A percentile compares a stretch with the other conserved stretches of the same genome.
Evolutionary conservation across 2,113 vertebrate species (phyloP).

Genomic region (Anarhynchus alexandrinus): DNA sequence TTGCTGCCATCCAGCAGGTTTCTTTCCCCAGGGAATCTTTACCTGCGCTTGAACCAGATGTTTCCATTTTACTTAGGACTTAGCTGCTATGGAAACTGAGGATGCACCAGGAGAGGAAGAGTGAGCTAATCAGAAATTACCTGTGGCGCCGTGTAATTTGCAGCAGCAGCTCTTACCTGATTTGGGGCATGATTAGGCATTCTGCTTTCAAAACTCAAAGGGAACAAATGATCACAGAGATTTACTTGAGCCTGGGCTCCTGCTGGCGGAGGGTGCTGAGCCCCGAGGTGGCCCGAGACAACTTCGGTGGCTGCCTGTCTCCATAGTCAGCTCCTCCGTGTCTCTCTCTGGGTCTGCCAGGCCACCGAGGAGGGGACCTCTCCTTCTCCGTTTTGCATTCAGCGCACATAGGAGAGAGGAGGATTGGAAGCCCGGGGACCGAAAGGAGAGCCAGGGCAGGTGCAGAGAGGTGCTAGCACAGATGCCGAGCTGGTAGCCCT

Average conservation of each 20-base stretch:
- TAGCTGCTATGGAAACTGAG: constrained; percentile 82
- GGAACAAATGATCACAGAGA: constrained; percentile 40
- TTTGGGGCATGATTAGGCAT: constrained; percentile 58
- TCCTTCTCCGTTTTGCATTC: not conserved
- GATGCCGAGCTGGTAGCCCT: not conserved
- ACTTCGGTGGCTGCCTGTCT: not conserved
- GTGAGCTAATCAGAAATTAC: constrained; percentile 73
- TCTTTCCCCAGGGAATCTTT: constrained; percentile 54
- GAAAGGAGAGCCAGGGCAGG: not conserved
- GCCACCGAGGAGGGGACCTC: not conserved
- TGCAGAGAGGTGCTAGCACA: not conserved
- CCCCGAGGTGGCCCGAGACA: not conserved
- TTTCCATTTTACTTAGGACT: constrained; percentile 73
- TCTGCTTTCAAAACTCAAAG: constrained; percentile 41
- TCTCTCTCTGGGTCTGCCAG: not conserved
- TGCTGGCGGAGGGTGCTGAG: not conserved
- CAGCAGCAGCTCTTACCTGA: constrained; percentile 62
- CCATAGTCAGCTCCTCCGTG: not conserved
- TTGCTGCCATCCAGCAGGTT: constrained; percentile 41
- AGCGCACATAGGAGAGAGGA: not conserved
- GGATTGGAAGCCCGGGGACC: not conserved
- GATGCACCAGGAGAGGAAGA: constrained; percentile 68
- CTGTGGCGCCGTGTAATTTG: constrained; percentile 73
- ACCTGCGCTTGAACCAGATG: constrained; percentile 69
- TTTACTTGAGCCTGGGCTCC: not conserved